These are phyloP conservation scores for Brachionus koreanus DNA, from an alignment of 1,140 invertebrate genomes.

Conservation along the genomic window DNA sequence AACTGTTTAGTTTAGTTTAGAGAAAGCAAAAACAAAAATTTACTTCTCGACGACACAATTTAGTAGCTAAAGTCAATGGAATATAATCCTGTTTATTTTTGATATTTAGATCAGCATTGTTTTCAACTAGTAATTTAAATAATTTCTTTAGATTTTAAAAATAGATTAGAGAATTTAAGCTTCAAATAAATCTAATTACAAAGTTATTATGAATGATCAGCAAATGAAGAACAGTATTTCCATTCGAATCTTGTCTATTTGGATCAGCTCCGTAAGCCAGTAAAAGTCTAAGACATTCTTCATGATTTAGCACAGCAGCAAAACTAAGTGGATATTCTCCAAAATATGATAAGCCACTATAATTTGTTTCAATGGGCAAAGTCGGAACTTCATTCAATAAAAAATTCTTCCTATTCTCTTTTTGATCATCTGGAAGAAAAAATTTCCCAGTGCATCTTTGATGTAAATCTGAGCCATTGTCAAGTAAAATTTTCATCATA, in stretches of 20 bases:
- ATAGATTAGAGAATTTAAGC: neutral
- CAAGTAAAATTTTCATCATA: slow-evolving; percentile 90
- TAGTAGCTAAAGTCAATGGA: slow-evolving; percentile 85
- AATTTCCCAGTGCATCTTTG: slow-evolving; percentile 76
- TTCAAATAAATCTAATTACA: slow-evolving; percentile 60
- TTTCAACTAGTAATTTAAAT: slow-evolving; percentile 88
- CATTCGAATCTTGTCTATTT: slow-evolving; percentile 90
- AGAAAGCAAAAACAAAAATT: slow-evolving; percentile 42
- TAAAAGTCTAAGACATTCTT: slow-evolving; percentile 90
- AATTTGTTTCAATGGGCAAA: slow-evolving; percentile 79
- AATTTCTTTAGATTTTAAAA: slow-evolving; percentile 65
- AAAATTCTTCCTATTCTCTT: slow-evolving; percentile 70
- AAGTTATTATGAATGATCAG: slow-evolving; percentile 90
- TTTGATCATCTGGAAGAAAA: slow-evolving; percentile 95
- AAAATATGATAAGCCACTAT: slow-evolving; percentile 93
- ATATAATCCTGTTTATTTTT: slow-evolving; percentile 82
- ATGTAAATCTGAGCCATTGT: slow-evolving; percentile 81
- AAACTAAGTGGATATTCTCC: slow-evolving; percentile 94
- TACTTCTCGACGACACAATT: slow-evolving; percentile 78
- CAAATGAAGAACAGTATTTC: slow-evolving; percentile 94
- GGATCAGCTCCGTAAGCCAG: slow-evolving; percentile 88
- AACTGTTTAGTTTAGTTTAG: too few relatives aligned
- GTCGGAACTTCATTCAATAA: slow-evolving; percentile 87
- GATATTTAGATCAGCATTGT: slow-evolving; percentile 77
- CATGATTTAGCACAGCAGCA: slow-evolving; percentile 90